Conservation (phyloP, 2,888 invertebrate species). For the Saturnia japonica region DNA sequence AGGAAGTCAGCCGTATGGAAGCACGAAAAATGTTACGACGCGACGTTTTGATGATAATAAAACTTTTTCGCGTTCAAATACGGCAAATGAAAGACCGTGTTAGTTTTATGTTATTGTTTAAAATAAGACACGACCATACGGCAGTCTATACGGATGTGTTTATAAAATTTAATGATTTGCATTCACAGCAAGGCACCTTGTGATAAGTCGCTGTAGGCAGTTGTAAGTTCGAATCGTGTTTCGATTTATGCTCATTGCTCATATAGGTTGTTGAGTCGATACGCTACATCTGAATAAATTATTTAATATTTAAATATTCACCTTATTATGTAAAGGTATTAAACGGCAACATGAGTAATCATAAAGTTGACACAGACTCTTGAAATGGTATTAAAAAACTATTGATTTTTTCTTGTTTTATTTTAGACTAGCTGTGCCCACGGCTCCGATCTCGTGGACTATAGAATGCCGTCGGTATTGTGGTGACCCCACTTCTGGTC, state of each 20-base stretch:
- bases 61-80: constrained; percentile 45
- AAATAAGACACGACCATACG: constrained; percentile 17
- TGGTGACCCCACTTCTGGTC: too few relatives aligned
- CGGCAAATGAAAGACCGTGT: constrained; percentile 44
- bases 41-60: constrained; percentile 46
- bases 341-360: constrained; percentile 17
- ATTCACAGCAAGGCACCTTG: neutral
- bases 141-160: constrained; percentile 6
- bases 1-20: constrained; percentile 35
- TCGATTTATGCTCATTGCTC: constrained; percentile 22
- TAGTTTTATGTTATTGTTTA: constrained; percentile 34
- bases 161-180: constrained; percentile 13
- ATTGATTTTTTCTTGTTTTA: neutral
- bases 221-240: constrained; percentile 20
- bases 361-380: neutral
- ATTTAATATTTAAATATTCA: constrained; percentile 22
- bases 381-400: neutral
- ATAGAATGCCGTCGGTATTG: too few relatives aligned
- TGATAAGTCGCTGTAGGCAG: constrained; percentile 8
- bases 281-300: constrained; percentile 29
- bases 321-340: constrained; percentile 27
- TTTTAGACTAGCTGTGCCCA: too few relatives aligned
- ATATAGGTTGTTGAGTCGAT: constrained; percentile 26
- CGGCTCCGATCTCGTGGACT: too few relatives aligned
- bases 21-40: constrained; percentile 38